Evolutionary conservation across 1,140 invertebrate genomes (phyloP).

Genomic region (Drosophila bifasciata): DNA sequence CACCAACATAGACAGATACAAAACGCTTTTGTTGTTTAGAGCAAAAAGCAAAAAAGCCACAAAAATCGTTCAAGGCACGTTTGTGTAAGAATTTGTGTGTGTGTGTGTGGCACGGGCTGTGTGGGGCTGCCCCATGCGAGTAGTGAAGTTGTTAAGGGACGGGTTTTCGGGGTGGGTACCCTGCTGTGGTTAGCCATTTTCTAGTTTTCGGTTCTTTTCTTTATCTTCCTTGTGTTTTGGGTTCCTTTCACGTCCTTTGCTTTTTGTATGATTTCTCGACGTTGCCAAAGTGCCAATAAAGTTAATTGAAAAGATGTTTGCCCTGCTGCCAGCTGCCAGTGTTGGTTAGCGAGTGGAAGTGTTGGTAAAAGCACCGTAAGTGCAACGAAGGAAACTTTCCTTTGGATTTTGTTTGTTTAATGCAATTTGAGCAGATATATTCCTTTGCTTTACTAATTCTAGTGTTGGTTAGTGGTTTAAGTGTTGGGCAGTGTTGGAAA

Average conservation of each 20-base stretch:
- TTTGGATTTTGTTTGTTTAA: too few species aligned
- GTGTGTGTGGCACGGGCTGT: background rate
- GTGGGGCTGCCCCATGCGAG: constrained; percentile 23
- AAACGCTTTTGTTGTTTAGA: constrained; percentile 81
- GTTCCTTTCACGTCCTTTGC: constrained; percentile 20
- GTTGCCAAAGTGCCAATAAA: constrained; percentile 39
- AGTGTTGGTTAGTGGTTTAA: too few species aligned
- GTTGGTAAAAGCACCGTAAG: constrained; percentile 4
- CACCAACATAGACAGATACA: constrained; percentile 39
- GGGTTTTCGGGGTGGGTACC: constrained; percentile 4
- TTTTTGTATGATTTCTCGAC: constrained; percentile 52
- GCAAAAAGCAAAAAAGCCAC: constrained; percentile 80
- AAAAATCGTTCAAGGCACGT: constrained; percentile 81
- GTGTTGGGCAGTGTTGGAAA: too few species aligned
- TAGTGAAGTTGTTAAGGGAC: constrained; percentile 35
- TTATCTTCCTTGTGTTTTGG: constrained; percentile 35
- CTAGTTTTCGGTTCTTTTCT: constrained; percentile 31
- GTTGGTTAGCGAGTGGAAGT: constrained; percentile 9
- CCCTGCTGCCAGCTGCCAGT: background rate
- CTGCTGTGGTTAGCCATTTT: constrained; percentile 68
- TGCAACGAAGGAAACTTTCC: too few species aligned
- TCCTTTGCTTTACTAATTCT: too few species aligned
- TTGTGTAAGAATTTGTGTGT: constrained; percentile 56
- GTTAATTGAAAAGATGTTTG: constrained; percentile 52
- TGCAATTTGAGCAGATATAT: too few species aligned